Percentiles rank a stretch among this genome's conserved stretches.
Evolutionary conservation across 2,888 invertebrate species (phyloP).

Genomic region (Brachynemurus nebulosus): DNA sequence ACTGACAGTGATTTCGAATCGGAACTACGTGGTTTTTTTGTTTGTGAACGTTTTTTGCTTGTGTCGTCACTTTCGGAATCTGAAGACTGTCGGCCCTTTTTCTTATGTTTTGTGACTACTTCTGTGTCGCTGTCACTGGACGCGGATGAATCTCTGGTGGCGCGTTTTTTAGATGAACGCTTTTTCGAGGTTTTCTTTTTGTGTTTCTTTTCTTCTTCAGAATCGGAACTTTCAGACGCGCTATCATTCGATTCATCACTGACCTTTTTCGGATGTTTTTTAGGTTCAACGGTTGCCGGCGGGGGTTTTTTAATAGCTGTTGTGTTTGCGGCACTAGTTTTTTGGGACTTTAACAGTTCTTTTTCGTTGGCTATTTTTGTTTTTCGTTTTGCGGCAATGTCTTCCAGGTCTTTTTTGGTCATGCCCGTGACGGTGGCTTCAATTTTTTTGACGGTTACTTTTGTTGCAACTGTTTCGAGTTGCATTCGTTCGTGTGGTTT

Average conservation of each 20-base stretch:
- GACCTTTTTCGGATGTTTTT: slow-evolving; percentile 29
- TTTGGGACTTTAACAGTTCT: slow-evolving; percentile 7
- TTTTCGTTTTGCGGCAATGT: slow-evolving; percentile 28
- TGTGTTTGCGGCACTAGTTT: slow-evolving; percentile 11
- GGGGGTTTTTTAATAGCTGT: slow-evolving; percentile 23
- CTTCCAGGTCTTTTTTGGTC: slow-evolving; percentile 23
- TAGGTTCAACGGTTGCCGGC: slow-evolving; percentile 21
- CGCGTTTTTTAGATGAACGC: slow-evolving; percentile 28
- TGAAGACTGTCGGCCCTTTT: slow-evolving; percentile 21
- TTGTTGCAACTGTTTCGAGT: background rate
- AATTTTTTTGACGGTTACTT: slow-evolving; percentile 31
- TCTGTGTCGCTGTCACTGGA: slow-evolving; percentile 27
- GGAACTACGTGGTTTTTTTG: slow-evolving; percentile 33
- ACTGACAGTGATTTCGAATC: slow-evolving; percentile 38
- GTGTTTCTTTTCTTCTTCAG: slow-evolving; percentile 26
- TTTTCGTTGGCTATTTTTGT: slow-evolving; percentile 18
- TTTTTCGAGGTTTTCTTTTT: slow-evolving; percentile 28
- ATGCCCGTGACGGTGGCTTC: slow-evolving; percentile 21
- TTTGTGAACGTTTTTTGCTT: slow-evolving; percentile 33
- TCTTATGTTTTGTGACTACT: slow-evolving; percentile 20
- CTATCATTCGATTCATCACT: slow-evolving; percentile 29
- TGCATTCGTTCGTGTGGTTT: slow-evolving; percentile 46
- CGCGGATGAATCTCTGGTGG: slow-evolving; percentile 37
- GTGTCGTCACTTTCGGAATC: slow-evolving; percentile 37
- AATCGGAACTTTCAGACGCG: slow-evolving; percentile 30